Base-by-base conservation (phyloP, 2,888 invertebrate species). In the Cecidostiba fungosa region DNA sequence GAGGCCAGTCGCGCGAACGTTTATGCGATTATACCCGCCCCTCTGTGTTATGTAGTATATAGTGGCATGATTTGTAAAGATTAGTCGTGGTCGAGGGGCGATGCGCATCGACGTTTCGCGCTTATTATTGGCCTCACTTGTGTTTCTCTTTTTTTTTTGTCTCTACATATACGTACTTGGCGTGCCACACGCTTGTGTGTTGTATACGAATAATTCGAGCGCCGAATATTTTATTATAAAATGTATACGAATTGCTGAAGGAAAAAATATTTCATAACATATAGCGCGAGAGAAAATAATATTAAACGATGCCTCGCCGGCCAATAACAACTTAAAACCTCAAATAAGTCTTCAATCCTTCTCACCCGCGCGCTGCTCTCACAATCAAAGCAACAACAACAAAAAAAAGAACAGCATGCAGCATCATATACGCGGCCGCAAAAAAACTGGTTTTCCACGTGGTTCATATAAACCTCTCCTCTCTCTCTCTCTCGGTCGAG, bases 391-490 rank as follows among this genome's bases (percentile, higher is more conserved):
- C 6, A 3, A 59, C 14, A n/a, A 23, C 1, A 59, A 1, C 16
- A 50, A 54, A 54, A 26, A 4, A 32, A 32, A 16, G 23, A 32
- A 8, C n/a, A 32, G 8, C 32, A 73, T n/a, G 32, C 59, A 85
- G 16, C 19, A 69, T 14, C 16, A 16, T 19, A n/a, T 36, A 36
- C 23, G 77, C 19, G 54, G 85, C 19, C 39, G 84, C 76, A 82
- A 86, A 84, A 73, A 88, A 80, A 84, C 76, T 69, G 76, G 84
- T 84, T 84, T 84, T 80, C 80, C 80, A 76, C 59, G 70, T 50
- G 77, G 80, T 72, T 83, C 77, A 81, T 73, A 80, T 85, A 87
- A 81, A 69, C 6, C 3, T 16, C 23, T 12, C 14, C 6, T 29
- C 10, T 12, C 29, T 39, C 14, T 26, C 10, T 32, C 12, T 10